Conservation (phyloP, 2,113 vertebrate genomes). For the Paramisgurnus dabryanus region DNA sequence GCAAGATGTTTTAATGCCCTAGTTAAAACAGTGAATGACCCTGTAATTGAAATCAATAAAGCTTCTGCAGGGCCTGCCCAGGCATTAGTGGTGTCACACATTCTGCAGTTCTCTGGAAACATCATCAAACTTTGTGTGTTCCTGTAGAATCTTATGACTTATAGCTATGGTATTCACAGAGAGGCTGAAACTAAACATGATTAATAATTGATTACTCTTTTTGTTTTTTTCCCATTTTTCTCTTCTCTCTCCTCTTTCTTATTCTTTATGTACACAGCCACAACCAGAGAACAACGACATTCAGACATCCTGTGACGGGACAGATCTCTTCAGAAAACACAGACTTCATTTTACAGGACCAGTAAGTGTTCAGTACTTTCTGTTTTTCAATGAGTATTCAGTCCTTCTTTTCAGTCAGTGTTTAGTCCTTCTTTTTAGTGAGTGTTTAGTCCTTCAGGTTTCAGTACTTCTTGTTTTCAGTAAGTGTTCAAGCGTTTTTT, state of each 20-base stretch:
- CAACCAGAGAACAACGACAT: conserved; percentile 89
- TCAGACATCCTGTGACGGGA: conserved; percentile 93
- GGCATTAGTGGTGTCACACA: conserved; percentile 47
- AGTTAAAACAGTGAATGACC: conserved; percentile 68
- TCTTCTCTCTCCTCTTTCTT: conserved; percentile 9
- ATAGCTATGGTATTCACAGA: background rate
- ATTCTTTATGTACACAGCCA: conserved; percentile 74
- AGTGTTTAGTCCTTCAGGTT: too few relatives aligned
- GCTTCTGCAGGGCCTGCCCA: conserved; percentile 49
- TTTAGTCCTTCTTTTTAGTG: background rate
- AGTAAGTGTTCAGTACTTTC: conserved; percentile 78
- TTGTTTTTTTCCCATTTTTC: conserved; percentile 29
- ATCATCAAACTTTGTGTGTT: conserved; percentile 45
- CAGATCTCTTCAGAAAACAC: conserved; percentile 94
- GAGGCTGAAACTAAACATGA: conserved; percentile 33
- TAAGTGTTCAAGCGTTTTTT: too few relatives aligned
- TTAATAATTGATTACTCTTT: conserved; percentile 47
- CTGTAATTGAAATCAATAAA: conserved; percentile 70
- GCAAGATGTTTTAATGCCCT: conserved; percentile 63
- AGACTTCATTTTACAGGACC: conserved; percentile 92
- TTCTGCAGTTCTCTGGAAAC: conserved; percentile 46
- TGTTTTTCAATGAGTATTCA: background rate
- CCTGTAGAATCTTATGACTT: conserved; percentile 44
- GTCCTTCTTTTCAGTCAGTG: background rate
- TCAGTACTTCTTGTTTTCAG: too few relatives aligned